Conservation (phyloP, 1,140 invertebrate species). For the Hycleus phaleratus region DNA sequence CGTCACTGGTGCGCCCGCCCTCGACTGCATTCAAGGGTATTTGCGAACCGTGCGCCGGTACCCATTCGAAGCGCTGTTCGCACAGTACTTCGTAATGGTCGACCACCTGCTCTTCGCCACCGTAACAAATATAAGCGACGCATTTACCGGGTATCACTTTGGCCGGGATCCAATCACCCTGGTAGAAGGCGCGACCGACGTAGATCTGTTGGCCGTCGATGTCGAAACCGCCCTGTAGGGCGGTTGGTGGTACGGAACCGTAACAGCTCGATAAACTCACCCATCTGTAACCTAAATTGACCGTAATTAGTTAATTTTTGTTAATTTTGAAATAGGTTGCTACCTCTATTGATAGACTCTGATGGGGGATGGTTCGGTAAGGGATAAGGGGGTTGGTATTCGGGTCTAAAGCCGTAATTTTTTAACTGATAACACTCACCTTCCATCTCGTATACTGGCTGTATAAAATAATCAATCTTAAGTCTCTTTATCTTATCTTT, state of each 20-base stretch:
- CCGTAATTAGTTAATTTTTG: too few species aligned
- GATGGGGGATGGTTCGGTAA: too few species aligned
- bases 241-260: slow-evolving; percentile 37
- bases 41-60: slow-evolving; percentile 34
- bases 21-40: slow-evolving; percentile 12
- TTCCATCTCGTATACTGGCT: too few species aligned
- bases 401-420: too few species aligned
- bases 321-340: too few species aligned
- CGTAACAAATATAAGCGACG: slow-evolving; percentile 53
- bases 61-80: slow-evolving; percentile 54
- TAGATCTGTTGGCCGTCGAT: slow-evolving; percentile 61
- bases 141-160: slow-evolving; percentile 63
- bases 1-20: slow-evolving; percentile 13
- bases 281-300: slow-evolving; percentile 34
- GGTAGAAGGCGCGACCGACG: slow-evolving; percentile 63
- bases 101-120: neutral
- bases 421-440: too few species aligned
- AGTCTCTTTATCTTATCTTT: too few species aligned
- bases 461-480: too few species aligned
- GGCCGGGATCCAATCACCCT: slow-evolving; percentile 65
- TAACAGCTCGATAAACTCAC: slow-evolving; percentile 23
- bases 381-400: too few species aligned
- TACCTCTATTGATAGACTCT: too few species aligned
- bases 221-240: slow-evolving; percentile 62
- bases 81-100: slow-evolving; percentile 46